A percentile compares a stretch with the other conserved stretches of the same genome.
Evolutionary conservation across 2,797 vertebrate genomes (phyloP).

Genomic region (Danio jaintianensis): DNA sequence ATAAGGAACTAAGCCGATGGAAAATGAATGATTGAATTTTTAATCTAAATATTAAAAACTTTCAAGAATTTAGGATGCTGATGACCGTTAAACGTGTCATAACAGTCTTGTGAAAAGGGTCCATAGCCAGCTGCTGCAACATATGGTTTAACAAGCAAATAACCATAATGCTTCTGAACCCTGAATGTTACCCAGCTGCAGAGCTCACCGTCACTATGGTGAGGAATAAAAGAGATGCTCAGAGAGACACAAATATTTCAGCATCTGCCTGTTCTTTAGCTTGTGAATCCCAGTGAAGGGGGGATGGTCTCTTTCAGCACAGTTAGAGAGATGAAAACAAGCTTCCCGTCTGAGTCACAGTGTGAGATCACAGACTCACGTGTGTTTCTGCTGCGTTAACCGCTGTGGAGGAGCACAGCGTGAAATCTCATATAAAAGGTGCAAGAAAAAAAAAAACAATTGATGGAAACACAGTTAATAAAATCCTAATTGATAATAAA

Average conservation of each 20-base stretch:
- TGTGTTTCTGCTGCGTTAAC: constrained; percentile 13
- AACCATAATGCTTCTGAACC: background rate
- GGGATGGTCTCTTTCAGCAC: background rate
- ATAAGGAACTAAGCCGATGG: too few relatives aligned
- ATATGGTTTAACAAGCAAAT: constrained; percentile 7
- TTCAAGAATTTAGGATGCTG: too few relatives aligned
- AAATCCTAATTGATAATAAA: background rate
- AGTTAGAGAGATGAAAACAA: background rate
- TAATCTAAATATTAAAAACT: too few relatives aligned
- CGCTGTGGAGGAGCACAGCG: background rate
- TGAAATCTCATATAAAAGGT: background rate
- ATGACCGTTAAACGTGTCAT: too few relatives aligned
- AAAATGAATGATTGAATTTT: too few relatives aligned
- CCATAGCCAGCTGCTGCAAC: background rate
- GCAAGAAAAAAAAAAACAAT: background rate
- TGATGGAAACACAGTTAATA: background rate
- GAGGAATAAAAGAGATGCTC: background rate
- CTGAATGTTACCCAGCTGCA: background rate
- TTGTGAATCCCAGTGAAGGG: background rate
- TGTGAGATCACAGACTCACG: constrained; percentile 32
- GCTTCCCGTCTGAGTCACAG: constrained; percentile 7
- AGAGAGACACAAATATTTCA: background rate
- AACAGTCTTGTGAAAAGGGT: too few relatives aligned
- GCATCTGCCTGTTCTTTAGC: background rate
- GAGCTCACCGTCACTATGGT: background rate